Base-by-base conservation (phyloP, 2,888 invertebrate genomes). In the Ophion ellenae region DNA sequence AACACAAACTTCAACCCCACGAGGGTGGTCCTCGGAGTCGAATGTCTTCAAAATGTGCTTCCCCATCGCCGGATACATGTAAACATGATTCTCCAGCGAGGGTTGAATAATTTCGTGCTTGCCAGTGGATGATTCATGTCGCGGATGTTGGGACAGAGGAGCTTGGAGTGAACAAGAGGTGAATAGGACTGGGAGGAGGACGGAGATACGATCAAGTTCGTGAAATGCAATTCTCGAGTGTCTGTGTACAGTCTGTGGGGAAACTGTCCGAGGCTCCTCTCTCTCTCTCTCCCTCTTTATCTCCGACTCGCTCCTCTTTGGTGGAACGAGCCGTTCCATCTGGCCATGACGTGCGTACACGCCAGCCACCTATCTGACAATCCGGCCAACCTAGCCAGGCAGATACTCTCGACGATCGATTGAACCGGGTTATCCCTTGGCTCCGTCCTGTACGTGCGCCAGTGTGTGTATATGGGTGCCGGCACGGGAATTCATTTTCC, bases 401-500 rank as follows among this genome's bases (percentile, higher is more conserved):
- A 82, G 71, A 90, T 89, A 91, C 70, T 76, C 64, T 69, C 74
- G 81, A 75, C 90, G 90, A 93, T 93, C 93, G 92, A 93, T 93
- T 91, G 90, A 89, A 88, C 91, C 89, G 89, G 90, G 90, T 92
- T 91, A 92, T 92, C 89, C 89, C 89, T 88, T 24, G 53, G 17
- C 17, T 53, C 14, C 53, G 14, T 32, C 32, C 32, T 89, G 74
- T 24, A 47, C 78, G 24, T 32, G 32, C 32, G 17, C 90, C 90
- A 89, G 24, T 89, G 69, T 40, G 59, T 74, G 24, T 20, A 14
- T 89, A 32, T 32, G 40, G 73, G 61, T 73, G 89, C 89, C 90
- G 89, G 88, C 89, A 75, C 77, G 90, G 90, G 90, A 92, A 91
- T 92, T 92, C 90, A 91, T 92, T 92, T 91, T 90, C 89, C 89